Percentiles rank a stretch among this genome's conserved stretches.
Evolutionary conservation across 2,113 vertebrate genomes (phyloP).

Genomic region (Bombycilla garrulus): DNA sequence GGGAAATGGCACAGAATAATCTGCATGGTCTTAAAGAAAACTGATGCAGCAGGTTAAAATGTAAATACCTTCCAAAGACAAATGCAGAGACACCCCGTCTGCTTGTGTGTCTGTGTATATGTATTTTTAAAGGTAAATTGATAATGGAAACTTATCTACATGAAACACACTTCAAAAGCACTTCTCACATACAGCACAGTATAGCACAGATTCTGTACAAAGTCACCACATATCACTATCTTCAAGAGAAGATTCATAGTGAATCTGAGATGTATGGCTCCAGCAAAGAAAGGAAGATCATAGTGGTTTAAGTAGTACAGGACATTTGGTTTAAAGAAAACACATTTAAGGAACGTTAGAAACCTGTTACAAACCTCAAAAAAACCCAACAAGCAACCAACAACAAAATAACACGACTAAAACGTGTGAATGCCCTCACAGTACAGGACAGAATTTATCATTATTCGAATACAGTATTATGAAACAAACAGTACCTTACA

Average conservation of each 20-base stretch:
- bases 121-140: background rate
- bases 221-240: background rate
- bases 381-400: background rate
- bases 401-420: background rate
- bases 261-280: background rate
- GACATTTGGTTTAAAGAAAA: background rate
- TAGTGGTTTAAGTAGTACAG: background rate
- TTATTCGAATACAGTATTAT: background rate
- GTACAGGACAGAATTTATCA: background rate
- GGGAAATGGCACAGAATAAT: background rate
- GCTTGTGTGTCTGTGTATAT: background rate
- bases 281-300: background rate
- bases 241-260: background rate
- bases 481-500: background rate
- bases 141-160: background rate
- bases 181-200: background rate
- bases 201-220: background rate
- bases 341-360: background rate
- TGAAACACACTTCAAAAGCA: background rate
- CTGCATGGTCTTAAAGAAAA: background rate
- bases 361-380: background rate
- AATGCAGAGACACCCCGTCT: background rate
- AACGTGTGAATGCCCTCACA: background rate
- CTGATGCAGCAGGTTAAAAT: background rate
- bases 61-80: background rate